phyloP scores from a whole-genome alignment of 2,113 vertebrate genomes.

The Forbesichthys agassizii region DNA sequence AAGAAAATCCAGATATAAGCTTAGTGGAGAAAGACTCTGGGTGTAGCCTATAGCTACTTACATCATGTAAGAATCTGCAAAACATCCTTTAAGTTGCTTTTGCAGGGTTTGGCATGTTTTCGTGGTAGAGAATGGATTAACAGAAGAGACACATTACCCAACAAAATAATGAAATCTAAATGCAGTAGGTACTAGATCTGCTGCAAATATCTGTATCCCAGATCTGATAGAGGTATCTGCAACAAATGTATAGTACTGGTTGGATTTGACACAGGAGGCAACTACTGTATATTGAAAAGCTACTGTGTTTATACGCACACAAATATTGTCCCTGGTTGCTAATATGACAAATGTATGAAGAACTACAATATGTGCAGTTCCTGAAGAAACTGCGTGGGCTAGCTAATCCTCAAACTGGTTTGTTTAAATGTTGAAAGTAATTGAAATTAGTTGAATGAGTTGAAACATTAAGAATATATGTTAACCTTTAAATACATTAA shows the following conservation, averaged over 20 bases:
- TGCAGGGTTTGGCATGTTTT: slow-evolving; percentile 10
- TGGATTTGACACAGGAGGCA: not conserved
- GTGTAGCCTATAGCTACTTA: not conserved
- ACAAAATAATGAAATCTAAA: slow-evolving; percentile 57
- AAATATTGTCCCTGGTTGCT: not conserved
- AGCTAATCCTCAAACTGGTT: too few species aligned
- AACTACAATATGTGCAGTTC: too few species aligned
- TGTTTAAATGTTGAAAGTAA: too few species aligned
- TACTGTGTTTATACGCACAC: too few species aligned
- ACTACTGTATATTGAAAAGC: not conserved
- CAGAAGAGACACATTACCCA: slow-evolving; percentile 22
- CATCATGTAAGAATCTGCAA: not conserved
- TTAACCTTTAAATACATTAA: too few species aligned
- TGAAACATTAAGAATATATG: too few species aligned
- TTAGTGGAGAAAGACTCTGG: not conserved
- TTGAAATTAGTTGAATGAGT: too few species aligned
- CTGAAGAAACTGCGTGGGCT: too few species aligned
- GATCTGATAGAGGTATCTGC: too few species aligned
- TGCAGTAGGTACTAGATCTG: slow-evolving; percentile 34
- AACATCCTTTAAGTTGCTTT: not conserved
- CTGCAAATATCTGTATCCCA: slow-evolving; percentile 26
- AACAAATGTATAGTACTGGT: too few species aligned
- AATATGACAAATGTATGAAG: slow-evolving; percentile 23
- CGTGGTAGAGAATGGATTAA: slow-evolving; percentile 41
- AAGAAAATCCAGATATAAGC: not conserved